Base-by-base conservation (phyloP, 2,113 vertebrate genomes). In the Bos taurus region DNA sequence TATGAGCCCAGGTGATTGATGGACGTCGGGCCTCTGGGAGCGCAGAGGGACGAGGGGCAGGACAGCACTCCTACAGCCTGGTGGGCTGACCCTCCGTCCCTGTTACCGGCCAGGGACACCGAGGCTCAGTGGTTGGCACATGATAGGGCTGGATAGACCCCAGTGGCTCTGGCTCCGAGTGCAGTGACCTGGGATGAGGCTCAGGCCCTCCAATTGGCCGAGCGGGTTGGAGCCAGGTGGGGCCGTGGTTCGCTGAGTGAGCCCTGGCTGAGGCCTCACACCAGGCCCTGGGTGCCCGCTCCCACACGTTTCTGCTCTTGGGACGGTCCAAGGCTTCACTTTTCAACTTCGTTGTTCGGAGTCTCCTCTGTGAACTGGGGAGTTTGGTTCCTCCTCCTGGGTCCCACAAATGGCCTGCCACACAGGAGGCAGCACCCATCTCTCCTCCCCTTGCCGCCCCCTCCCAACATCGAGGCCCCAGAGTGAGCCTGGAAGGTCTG, bases 31-130 rank as follows among this genome's bases (percentile, higher is more conserved):
- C 57, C 12, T 19, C 56, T 57, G 36, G 71, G 82, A 16, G 48
- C 0, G 0, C 1, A 1, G 46, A 33, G 25, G 8, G 78, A 11
- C 1, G 0, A 0, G 77, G 60, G 23, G 30, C 33, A n/a, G 67
- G 67, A 23, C n/a, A 23, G 13, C 30, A 28, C 54, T 33, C 54
- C 21, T 40, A 1, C 16, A 46, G 21, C 83, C 92, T 15, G 1
- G 23, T n/a, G 62, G 82, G 10, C 48, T 17, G 0, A 6, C 21
- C 81, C 77, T 50, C 91, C 3, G 6, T 26, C 43, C 16, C 7
- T 57, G 11, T 26, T 60, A 11, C 4, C 16, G 48, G 52, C 19
- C 0, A 0, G 46, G 57, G 5, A n/a, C 36, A 19, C 30, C 1
- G 2, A 78, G 85, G 52, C 33, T n/a, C 26, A 1, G 50, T 12